These are phyloP conservation scores for Berghia stephanieae DNA, from an alignment of 1,140 invertebrate genomes.

Conservation along the genomic window DNA sequence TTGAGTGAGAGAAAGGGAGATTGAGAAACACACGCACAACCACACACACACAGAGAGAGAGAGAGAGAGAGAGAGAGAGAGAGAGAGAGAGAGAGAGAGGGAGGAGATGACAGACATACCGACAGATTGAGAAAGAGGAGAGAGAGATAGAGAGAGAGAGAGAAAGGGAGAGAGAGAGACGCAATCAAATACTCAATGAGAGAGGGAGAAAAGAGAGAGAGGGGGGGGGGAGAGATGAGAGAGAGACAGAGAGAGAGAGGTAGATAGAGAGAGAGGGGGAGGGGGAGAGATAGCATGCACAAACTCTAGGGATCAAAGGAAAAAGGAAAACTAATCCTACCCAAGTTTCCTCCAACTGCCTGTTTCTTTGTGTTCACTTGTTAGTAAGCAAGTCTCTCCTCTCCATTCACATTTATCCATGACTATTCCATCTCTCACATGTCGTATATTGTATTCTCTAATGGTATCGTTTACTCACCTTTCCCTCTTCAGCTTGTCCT, in stretches of 20 bases:
- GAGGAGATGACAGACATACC: no score
- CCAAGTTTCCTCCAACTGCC: no score
- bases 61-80: background rate
- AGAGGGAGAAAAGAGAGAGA: conserved; percentile 8
- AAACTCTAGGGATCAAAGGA: background rate
- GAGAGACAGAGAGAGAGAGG: conserved; percentile 15
- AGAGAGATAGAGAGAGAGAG: background rate
- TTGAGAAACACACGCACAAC: background rate
- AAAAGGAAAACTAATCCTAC: no score
- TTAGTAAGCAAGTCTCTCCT: no score
- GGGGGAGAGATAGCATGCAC: background rate
- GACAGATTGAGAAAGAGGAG: no score
- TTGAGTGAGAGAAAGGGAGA: no score
- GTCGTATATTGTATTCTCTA: no score
- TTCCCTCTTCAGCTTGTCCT: no score
- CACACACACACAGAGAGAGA: background rate
- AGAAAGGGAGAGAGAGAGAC: conserved; percentile 2
- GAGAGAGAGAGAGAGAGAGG: background rate
- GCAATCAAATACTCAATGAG: background rate
- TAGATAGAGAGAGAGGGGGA: background rate
- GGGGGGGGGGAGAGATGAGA: background rate
- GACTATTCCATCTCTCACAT: no score
- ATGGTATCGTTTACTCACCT: no score
- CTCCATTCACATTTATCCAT: no score
- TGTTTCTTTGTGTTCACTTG: no score